Evolutionary conservation across 1,140 invertebrate genomes (phyloP), one percentile per base, ranked within the genome.

Genomic region (Drosophila tristis): DNA sequence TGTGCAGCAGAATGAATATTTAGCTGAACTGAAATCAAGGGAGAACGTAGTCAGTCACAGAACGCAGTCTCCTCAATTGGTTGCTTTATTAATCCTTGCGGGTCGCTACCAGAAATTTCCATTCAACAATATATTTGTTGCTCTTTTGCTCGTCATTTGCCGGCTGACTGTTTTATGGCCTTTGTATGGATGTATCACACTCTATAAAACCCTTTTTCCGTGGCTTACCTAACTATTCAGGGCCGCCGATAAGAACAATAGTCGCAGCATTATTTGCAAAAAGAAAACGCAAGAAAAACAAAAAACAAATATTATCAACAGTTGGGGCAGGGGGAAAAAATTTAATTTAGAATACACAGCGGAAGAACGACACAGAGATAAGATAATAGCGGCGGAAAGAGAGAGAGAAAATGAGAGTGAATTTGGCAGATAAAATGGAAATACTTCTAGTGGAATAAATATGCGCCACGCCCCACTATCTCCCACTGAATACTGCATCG

Each of bases 291-390:
- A 29, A 5, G 8, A 29, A 63, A 73, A 58, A 72, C 47, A 29
- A 63, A 56, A 63, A 29, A 16, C 16, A 16, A 16, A 51, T 23
- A 20, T 66, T 75, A 75, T 75, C 72, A 66, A 62, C 45, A 29
- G 11, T 9, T 45, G 13, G 55, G 50, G 54, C 48, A 43, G 31
- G 39, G 42, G 8, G 25, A 66, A 53, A 49, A 87, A 74, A 74
- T 77, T 81, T 85, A 85, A 85, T 85, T 86, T 82, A 72, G 55
- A 86, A 64, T 62, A 61, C 44, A 75, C 57, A 62, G 47, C 62
- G 74, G 55, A 72, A 53, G 67, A 16, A 35, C 29, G 20, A 8
- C 61, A 68, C 68, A 55, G 47, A 74, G 81, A 86, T 86, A 87
- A 61, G 73, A 70, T 71, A 63, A 42, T n/a, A 54, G 54, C 26